Percentiles rank a stretch among this genome's conserved stretches.
Conservation (phyloP, 2,888 invertebrate genomes). For the Xestia xanthographa region DNA sequence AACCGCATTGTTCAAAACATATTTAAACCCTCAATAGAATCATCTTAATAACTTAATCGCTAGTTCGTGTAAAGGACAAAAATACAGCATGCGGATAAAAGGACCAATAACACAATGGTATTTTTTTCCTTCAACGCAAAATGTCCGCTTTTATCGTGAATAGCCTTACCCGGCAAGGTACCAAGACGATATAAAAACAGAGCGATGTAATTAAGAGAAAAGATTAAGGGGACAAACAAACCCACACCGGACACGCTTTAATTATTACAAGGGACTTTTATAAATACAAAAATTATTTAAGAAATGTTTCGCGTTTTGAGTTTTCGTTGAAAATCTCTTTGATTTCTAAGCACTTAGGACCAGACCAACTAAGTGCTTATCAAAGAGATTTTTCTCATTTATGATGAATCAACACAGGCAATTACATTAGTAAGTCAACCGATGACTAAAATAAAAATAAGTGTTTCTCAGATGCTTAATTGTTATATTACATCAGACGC, state of each 20-base stretch:
- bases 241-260: constrained; percentile 58
- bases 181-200: constrained; percentile 57
- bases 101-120: constrained; percentile 47
- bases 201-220: constrained; percentile 67
- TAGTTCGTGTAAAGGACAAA: constrained; percentile 33
- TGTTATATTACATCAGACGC: constrained; percentile 26
- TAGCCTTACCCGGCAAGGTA: constrained; percentile 55
- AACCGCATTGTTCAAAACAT: not conserved
- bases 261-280: constrained; percentile 52
- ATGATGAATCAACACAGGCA: constrained; percentile 10
- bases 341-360: no score
- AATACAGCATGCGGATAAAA: constrained; percentile 39
- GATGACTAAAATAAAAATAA: not conserved
- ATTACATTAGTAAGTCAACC: constrained; percentile 25
- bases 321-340: constrained; percentile 13
- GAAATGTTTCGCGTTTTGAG: constrained; percentile 7
- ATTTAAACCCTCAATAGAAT: constrained; percentile 9
- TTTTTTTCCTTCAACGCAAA: constrained; percentile 45
- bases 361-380: constrained; percentile 18
- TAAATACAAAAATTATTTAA: constrained; percentile 31
- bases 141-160: constrained; percentile 52
- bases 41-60: constrained; percentile 42
- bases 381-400: constrained; percentile 12
- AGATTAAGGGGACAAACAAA: constrained; percentile 65
- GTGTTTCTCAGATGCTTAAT: constrained; percentile 12